Evolutionary conservation across 1,140 invertebrate genomes (phyloP).

Genomic region (Drosophila prosaltans): DNA sequence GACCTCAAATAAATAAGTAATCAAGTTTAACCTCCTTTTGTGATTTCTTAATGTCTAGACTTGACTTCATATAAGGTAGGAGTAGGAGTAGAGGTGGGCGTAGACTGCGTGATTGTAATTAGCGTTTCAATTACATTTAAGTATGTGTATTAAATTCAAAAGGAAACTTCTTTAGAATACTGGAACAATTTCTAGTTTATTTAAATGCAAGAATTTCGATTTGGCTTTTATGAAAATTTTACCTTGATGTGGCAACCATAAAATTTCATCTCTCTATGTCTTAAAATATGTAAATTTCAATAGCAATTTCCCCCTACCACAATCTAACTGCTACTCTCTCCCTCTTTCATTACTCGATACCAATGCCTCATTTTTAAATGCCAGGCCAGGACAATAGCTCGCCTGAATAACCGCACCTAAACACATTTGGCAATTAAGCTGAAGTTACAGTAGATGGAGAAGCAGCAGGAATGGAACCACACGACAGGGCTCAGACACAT

Average conservation of each 20-base stretch:
- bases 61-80: not conserved
- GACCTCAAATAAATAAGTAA: conserved; percentile 9
- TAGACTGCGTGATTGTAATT: conserved; percentile 38
- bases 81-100: conserved; percentile 16
- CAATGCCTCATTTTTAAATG: conserved; percentile 60
- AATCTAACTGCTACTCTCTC: too few relatives aligned
- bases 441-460: conserved; percentile 23
- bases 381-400: conserved; percentile 58
- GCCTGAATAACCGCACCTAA: conserved; percentile 76
- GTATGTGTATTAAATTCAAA: not conserved
- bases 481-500: conserved; percentile 80
- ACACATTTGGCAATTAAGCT: conserved; percentile 81
- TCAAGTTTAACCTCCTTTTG: not conserved
- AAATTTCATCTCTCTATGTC: conserved; percentile 50
- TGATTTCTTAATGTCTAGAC: conserved; percentile 23
- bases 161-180: not conserved
- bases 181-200: not conserved
- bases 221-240: too few relatives aligned
- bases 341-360: too few relatives aligned
- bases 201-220: conserved; percentile 28
- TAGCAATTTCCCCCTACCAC: not conserved
- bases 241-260: conserved; percentile 52
- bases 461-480: conserved; percentile 22
- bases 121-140: conserved; percentile 37
- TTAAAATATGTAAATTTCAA: conserved; percentile 68